A percentile compares a stretch with the other conserved stretches of the same genome.
phyloP scores from a whole-genome alignment of 2,113 vertebrate genomes.

The Hippocampus barbouri region DNA sequence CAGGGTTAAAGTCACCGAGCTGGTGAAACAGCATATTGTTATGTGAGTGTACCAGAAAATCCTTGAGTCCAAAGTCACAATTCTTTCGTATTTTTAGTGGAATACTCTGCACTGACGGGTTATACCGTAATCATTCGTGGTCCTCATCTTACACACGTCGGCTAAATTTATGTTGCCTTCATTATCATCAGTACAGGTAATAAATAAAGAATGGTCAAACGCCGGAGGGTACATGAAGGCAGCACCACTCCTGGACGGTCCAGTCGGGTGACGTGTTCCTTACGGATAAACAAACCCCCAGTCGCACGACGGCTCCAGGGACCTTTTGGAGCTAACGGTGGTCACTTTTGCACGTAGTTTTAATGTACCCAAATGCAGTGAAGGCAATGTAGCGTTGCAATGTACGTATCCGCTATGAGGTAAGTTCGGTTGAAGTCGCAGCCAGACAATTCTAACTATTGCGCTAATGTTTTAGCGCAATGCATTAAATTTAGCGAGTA shows the following conservation, averaged over 20 bases:
- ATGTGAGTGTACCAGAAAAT: neutral
- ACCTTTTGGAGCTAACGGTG: conserved; percentile 5
- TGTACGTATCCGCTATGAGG: conserved; percentile 20
- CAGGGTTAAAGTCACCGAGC: too few species aligned
- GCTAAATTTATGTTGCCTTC: conserved; percentile 19
- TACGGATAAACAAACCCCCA: conserved; percentile 56
- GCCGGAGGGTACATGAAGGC: conserved; percentile 22
- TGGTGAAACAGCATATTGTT: too few species aligned
- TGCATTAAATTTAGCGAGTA: conserved; percentile 1
- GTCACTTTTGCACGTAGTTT: neutral
- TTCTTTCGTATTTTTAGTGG: neutral
- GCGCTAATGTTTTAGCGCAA: conserved; percentile 48
- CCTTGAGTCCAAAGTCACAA: too few species aligned
- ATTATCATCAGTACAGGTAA: neutral
- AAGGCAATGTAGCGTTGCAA: conserved; percentile 18
- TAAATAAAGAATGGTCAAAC: neutral
- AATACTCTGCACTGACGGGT: conserved; percentile 12
- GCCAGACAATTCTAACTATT: conserved; percentile 16
- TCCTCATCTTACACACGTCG: conserved; percentile 17
- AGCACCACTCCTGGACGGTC: conserved; percentile 12
- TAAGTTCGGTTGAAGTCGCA: conserved; percentile 48
- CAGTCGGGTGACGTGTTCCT: conserved; percentile 19
- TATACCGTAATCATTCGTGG: conserved; percentile 47
- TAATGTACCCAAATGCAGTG: neutral
- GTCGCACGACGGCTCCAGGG: conserved; percentile 2